Evolutionary conservation across 2,888 invertebrate genomes (phyloP).

Genomic region (Incurvaria masculella): DNA sequence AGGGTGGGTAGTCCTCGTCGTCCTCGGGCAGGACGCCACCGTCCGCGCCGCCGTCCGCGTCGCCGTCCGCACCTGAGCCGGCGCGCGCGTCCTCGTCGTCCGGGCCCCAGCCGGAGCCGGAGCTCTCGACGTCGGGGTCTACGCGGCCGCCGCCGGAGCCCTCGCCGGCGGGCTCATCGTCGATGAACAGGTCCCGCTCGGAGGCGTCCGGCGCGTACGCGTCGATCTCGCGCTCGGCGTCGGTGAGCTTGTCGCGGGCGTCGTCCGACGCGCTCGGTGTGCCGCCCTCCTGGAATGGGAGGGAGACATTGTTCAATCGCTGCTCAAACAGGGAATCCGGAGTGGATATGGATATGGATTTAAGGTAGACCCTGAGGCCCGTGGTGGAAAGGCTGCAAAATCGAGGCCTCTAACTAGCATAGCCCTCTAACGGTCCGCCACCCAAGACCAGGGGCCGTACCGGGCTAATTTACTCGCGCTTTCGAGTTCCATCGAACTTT

Average conservation of each 20-base stretch:
- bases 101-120: constrained; percentile 82
- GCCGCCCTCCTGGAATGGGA: too few relatives aligned
- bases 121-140: constrained; percentile 74
- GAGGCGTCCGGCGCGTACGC: constrained; percentile 40
- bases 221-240: constrained; percentile 31
- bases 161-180: constrained; percentile 73
- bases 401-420: too few relatives aligned
- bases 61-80: constrained; percentile 22
- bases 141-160: constrained; percentile 61
- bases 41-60: constrained; percentile 44
- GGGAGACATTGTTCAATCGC: too few relatives aligned
- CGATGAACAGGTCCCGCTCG: constrained; percentile 68
- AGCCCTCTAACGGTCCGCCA: too few relatives aligned
- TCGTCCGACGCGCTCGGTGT: not conserved
- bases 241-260: constrained; percentile 14
- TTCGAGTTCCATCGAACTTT: too few relatives aligned
- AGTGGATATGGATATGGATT: too few relatives aligned
- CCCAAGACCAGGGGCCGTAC: too few relatives aligned
- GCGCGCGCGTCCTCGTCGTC: constrained; percentile 71
- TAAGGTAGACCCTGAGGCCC: too few relatives aligned
- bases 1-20: constrained; percentile 42
- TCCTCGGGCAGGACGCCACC: constrained; percentile 31
- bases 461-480: too few relatives aligned
- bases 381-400: too few relatives aligned
- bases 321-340: too few relatives aligned